Percentiles rank a stretch among this genome's conserved stretches.
phyloP scores from a whole-genome alignment of 2,888 invertebrate genomes.

The Drosophila ustulata region DNA sequence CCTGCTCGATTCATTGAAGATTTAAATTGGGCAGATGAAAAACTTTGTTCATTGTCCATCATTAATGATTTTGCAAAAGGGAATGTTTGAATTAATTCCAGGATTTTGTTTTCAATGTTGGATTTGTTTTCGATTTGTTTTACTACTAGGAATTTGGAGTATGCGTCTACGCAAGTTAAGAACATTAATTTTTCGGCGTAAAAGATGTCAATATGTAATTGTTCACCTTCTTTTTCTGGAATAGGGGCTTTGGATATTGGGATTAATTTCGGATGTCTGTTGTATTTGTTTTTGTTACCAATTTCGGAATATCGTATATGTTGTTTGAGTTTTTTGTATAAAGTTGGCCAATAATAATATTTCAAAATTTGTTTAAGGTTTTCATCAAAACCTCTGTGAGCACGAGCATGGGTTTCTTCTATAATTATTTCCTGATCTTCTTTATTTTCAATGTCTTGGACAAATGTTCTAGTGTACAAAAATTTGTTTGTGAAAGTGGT shows the following conservation, averaged over 20 bases:
- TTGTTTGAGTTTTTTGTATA: neutral
- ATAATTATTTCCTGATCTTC: neutral
- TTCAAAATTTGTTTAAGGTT: neutral
- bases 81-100: neutral
- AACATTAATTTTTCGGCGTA: neutral
- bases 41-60: constrained; percentile 9
- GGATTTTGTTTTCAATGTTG: neutral
- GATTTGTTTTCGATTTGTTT: constrained; percentile 4
- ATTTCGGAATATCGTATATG: neutral
- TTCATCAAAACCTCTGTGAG: neutral
- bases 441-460: neutral
- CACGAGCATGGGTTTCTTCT: neutral
- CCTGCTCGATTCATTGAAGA: constrained; percentile 1
- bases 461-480: neutral
- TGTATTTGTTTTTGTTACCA: neutral
- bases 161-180: neutral
- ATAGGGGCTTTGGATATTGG: neutral
- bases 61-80: neutral
- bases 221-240: neutral
- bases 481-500: neutral
- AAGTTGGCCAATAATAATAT: constrained; percentile 1
- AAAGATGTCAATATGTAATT: constrained; percentile 1
- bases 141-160: constrained; percentile 2
- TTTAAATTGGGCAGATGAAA: constrained; percentile 1
- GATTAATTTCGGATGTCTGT: neutral